Percentiles rank a stretch among this genome's conserved stretches.
phyloP scores from a whole-genome alignment of 35 echinoderm and acorn worm species.

The Patiria miniata region DNA sequence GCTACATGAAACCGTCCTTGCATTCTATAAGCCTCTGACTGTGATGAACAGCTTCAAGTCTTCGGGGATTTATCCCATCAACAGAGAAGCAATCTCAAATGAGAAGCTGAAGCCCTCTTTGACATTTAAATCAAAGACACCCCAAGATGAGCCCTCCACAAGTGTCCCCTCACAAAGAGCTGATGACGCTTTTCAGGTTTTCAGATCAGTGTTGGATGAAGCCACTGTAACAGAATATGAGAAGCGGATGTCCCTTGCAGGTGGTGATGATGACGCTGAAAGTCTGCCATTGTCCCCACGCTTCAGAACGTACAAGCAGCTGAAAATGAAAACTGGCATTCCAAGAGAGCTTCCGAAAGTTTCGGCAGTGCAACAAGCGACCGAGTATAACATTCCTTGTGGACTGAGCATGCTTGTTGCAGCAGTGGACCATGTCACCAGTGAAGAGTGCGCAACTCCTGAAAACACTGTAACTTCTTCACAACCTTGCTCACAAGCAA shows the following conservation, averaged over 20 bases:
- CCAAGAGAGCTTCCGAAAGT: neutral
- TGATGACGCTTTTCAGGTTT: neutral
- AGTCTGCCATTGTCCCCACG: neutral
- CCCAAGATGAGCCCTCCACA: neutral
- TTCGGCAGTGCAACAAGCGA: neutral
- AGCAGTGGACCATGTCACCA: neutral
- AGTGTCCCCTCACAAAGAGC: neutral
- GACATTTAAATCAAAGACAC: neutral
- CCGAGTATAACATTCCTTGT: no score
- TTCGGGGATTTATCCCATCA: no score
- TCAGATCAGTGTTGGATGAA: neutral
- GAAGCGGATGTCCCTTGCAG: neutral
- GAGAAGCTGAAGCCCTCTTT: neutral
- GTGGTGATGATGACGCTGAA: neutral
- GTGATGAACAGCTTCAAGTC: neutral
- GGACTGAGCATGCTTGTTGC: neutral
- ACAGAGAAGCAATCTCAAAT: neutral
- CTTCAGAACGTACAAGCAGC: neutral
- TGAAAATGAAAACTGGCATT: constrained; percentile 5
- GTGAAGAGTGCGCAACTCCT: no score
- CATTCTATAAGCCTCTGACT: constrained; percentile 3
- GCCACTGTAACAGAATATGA: neutral
- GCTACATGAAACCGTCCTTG: neutral
- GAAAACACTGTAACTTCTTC: no score
- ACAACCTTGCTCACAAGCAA: no score